Evolutionary conservation across 2,888 invertebrate species (phyloP).

Genomic region (Hyposoter didymator): DNA sequence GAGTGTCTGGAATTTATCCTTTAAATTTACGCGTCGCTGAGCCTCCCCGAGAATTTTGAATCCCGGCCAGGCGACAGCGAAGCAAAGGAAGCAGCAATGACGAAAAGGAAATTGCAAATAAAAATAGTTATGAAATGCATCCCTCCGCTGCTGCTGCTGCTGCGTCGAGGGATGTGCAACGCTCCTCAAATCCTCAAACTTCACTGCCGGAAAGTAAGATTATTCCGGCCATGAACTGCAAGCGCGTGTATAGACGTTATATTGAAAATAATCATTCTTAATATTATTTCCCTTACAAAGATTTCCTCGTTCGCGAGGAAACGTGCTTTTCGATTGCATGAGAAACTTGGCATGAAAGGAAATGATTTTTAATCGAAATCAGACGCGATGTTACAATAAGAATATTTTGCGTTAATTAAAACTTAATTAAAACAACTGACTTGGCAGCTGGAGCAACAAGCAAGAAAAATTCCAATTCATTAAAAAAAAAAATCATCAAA

Average conservation of each 20-base stretch:
- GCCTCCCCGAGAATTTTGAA: slow-evolving; percentile 58
- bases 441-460: too few species aligned
- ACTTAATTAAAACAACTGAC: not conserved
- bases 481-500: too few species aligned
- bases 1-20: slow-evolving; percentile 62
- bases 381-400: not conserved
- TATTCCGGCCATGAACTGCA: not conserved
- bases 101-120: slow-evolving; percentile 1
- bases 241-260: not conserved
- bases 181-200: not conserved
- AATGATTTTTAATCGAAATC: not conserved
- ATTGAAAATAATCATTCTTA: not conserved
- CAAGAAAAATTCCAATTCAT: too few species aligned
- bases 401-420: not conserved
- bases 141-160: not conserved
- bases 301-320: not conserved
- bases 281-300: not conserved
- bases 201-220: not conserved
- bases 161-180: not conserved
- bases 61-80: slow-evolving; percentile 49
- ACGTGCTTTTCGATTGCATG: not conserved
- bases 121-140: slow-evolving; percentile 12
- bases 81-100: slow-evolving; percentile 19
- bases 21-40: slow-evolving; percentile 61
- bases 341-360: not conserved